These are phyloP conservation scores for Eupithecia insigniata DNA, from an alignment of 2,888 invertebrate species.

Conservation along the genomic window DNA sequence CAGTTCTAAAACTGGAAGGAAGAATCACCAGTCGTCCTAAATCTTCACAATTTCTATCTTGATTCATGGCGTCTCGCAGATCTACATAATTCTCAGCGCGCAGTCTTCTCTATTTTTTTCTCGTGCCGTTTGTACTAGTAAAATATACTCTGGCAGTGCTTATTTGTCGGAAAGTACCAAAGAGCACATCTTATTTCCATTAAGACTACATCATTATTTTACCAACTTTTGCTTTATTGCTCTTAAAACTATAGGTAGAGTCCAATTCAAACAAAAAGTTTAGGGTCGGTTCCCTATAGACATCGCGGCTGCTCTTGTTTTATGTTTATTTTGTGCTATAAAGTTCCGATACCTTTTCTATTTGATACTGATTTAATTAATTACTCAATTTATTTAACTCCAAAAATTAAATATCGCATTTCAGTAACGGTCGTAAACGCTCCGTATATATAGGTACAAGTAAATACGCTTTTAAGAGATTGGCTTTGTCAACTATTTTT, in stretches of 20 bases:
- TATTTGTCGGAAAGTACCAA: neutral
- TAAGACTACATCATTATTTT: neutral
- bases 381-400: neutral
- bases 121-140: too few relatives aligned
- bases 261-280: conserved; percentile 12
- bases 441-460: neutral
- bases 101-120: too few relatives aligned
- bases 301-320: neutral
- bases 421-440: neutral
- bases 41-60: too few relatives aligned
- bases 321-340: neutral
- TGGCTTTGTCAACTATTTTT: too few relatives aligned
- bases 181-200: neutral
- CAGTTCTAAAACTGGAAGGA: too few relatives aligned
- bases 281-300: conserved; percentile 2
- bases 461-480: neutral
- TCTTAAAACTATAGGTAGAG: neutral
- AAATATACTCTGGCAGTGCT: neutral
- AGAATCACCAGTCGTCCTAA: too few relatives aligned
- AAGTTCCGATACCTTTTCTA: neutral
- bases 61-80: too few relatives aligned
- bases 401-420: neutral
- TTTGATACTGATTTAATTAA: neutral
- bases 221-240: neutral
- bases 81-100: too few relatives aligned